phyloP scores from a whole-genome alignment of 2,888 invertebrate species.

The Pristionchus maxplancki region DNA sequence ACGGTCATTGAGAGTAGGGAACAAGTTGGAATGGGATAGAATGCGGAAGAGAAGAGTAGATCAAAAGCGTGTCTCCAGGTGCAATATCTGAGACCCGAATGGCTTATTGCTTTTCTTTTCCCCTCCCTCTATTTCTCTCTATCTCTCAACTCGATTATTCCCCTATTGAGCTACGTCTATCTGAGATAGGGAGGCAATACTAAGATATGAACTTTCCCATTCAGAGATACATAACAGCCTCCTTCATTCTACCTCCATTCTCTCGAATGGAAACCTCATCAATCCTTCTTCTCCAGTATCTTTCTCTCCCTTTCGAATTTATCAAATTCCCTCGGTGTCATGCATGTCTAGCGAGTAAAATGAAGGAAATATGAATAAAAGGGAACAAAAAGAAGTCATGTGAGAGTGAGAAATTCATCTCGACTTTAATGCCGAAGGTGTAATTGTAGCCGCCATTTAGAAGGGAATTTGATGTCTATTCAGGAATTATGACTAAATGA shows the following conservation, averaged over 20 bases:
- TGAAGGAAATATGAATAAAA: conserved; percentile 18
- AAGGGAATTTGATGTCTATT: background rate
- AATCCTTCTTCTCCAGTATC: background rate
- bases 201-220: background rate
- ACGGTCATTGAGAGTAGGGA: background rate
- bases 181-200: background rate
- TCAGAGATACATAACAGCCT: background rate
- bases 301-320: background rate
- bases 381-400: conserved; percentile 3
- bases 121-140: background rate
- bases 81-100: conserved; percentile 11
- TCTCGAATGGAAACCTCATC: background rate
- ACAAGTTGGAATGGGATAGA: background rate
- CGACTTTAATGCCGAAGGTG: background rate
- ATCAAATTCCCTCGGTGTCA: conserved; percentile 33
- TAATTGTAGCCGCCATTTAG: background rate
- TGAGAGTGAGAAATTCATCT: background rate
- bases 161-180: conserved; percentile 19
- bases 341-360: conserved; percentile 11
- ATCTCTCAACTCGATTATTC: conserved; percentile 30
- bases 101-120: conserved; percentile 6
- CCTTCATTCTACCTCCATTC: background rate
- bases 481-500: background rate
- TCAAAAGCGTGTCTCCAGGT: background rate
- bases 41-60: background rate